Conservation (phyloP, 64 coral and sea anemone genomes). For the Montipora sp. region DNA sequence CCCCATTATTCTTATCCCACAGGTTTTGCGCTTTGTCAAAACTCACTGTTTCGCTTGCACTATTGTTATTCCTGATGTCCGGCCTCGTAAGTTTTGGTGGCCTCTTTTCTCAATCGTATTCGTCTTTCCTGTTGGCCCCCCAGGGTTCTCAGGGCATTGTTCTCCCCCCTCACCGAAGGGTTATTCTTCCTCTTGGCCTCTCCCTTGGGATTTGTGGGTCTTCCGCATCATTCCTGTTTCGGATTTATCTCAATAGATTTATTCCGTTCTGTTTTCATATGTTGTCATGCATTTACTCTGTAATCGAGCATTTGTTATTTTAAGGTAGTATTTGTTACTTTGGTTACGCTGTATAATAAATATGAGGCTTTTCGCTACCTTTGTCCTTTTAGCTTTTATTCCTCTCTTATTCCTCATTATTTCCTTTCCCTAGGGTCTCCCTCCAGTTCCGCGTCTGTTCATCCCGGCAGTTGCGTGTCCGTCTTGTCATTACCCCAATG, state of each 20-base stretch:
- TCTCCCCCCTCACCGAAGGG: neutral
- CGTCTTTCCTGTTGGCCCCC: neutral
- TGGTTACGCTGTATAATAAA: neutral
- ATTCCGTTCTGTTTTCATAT: neutral
- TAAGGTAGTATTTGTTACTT: no score
- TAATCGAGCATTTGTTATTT: neutral
- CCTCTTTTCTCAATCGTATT: neutral
- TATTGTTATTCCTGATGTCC: slow-evolving; percentile 16
- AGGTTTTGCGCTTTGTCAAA: neutral
- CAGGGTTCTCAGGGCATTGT: slow-evolving; percentile 5
- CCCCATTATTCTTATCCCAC: no score
- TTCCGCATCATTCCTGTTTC: neutral
- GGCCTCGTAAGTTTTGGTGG: slow-evolving; percentile 52
- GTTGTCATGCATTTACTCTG: slow-evolving; percentile 6
- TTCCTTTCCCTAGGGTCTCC: no score
- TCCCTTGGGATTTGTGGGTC: slow-evolving; percentile 53
- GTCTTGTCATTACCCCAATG: slow-evolving; percentile 49
- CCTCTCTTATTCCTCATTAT: neutral
- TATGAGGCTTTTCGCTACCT: neutral
- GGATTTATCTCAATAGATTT: slow-evolving; percentile 23
- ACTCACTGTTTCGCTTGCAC: slow-evolving; percentile 5
- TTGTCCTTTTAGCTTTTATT: neutral
- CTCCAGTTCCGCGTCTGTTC: neutral
- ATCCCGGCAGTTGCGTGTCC: slow-evolving; percentile 59
- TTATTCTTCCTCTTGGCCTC: slow-evolving; percentile 9